Evolutionary conservation across 2,113 vertebrate species (phyloP).

Genomic region (Aptenodytes forsteri): DNA sequence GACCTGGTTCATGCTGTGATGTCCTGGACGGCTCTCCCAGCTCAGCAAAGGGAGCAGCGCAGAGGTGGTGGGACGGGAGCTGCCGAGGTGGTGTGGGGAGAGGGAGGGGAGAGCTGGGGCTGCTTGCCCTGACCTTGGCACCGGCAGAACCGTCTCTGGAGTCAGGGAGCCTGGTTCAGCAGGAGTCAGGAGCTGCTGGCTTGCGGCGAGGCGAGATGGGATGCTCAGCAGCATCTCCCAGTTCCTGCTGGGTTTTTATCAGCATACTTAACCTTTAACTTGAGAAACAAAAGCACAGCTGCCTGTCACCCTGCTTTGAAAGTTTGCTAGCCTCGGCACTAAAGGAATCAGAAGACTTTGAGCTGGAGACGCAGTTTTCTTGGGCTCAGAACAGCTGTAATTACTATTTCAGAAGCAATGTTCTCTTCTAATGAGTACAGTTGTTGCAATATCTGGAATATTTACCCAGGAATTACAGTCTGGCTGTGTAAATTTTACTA

Average conservation of each 20-base stretch:
- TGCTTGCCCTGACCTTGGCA: not conserved
- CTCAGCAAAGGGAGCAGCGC: not conserved
- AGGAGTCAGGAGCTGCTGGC: not conserved
- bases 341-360: not conserved
- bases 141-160: not conserved
- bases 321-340: not conserved
- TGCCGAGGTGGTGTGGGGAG: not conserved
- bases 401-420: not conserved
- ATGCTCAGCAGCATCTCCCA: not conserved
- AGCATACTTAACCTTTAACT: not conserved
- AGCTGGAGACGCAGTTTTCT: not conserved
- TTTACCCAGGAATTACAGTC: not conserved
- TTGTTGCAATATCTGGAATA: not conserved
- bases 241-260: not conserved
- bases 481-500: not conserved
- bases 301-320: not conserved
- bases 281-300: not conserved
- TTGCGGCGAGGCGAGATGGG: not conserved
- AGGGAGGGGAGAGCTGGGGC: not conserved
- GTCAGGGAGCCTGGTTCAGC: not conserved
- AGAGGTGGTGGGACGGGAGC: not conserved
- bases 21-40: not conserved
- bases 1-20: fast-evolving
- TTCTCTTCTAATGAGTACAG: not conserved
- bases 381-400: not conserved